Evolutionary conservation across 2,888 invertebrate species (phyloP), one percentile per base, ranked within the genome.

Genomic region (Anticlea derivata): DNA sequence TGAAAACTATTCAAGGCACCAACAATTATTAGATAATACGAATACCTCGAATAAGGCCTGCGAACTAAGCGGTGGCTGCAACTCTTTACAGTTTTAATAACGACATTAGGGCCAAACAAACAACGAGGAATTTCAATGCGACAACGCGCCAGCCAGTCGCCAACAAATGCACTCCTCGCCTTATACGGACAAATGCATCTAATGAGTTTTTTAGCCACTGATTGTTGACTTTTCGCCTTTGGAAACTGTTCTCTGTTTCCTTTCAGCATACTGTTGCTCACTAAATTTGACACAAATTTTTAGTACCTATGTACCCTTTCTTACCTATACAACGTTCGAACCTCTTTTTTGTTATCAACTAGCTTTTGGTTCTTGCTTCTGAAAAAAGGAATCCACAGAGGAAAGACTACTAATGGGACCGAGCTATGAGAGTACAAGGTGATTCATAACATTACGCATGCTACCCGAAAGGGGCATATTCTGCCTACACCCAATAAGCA

Each of bases 41-140:
- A 46, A 40, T 48, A 40, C 38, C 24, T 40, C 35, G 34, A 43
- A 45, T 29, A 33, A 20, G 20, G 26, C n/a, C 6, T 54, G 50
- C 33, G 37, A 46, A 45, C 41, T 44, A 48, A 56, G 12, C 54
- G 58, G 50, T 40, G 27, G 45, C 50, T 56, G 58, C 54, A 63
- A 58, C 55, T 52, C 58, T 60, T 52, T 69, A 79, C 80, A 70
- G 79, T 80, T 79, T 77, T 65, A 73, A 74, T 75, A 73, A 66
- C 65, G 68, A 64, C 74, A 75, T 77, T 75, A 77, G 70, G 68
- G 55, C 60, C 69, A 59, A 59, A 69, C 66, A 69, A 65, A 68
- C 69, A 60, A 70, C 64, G 54, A 66, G 71, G 75, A 75, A 78
- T 78, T 72, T 62, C 57, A 66, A 66, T 65, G 64, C 54, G 56